Evolutionary conservation across 2,113 vertebrate species (phyloP).

Genomic region (Prochilodus magdalenae): DNA sequence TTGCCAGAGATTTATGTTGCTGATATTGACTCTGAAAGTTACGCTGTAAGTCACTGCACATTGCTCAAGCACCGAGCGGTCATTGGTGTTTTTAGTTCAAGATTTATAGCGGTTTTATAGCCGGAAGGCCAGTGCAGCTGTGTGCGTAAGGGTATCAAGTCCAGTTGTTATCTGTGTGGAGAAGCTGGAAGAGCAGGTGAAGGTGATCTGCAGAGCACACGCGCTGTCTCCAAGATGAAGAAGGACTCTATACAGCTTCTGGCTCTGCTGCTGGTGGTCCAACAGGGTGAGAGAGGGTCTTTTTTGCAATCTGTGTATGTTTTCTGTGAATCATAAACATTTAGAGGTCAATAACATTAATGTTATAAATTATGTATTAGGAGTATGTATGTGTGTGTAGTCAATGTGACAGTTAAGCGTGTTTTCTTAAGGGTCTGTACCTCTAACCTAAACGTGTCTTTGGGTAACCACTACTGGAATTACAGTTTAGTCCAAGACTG

Average conservation of each 20-base stretch:
- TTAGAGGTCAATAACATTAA: too few species aligned
- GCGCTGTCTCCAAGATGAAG: constrained; percentile 33
- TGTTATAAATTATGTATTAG: too few species aligned
- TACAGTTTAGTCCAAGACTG: neutral
- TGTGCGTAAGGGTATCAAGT: constrained; percentile 73
- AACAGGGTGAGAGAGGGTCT: constrained; percentile 26
- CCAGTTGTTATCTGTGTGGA: constrained; percentile 67
- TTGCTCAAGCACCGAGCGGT: neutral
- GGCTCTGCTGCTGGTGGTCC: constrained; percentile 13
- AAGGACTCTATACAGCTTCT: neutral
- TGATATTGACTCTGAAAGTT: neutral
- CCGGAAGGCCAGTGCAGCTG: constrained; percentile 27
- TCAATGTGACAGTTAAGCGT: too few species aligned
- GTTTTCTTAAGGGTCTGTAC: too few species aligned
- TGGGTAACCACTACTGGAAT: neutral
- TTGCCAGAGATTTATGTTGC: neutral
- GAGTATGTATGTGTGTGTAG: too few species aligned
- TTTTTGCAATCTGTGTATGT: neutral
- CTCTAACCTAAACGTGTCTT: neutral
- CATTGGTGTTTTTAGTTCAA: neutral
- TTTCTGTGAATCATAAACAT: too few species aligned
- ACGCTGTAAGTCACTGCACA: neutral
- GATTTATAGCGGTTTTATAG: constrained; percentile 56
- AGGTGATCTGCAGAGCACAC: neutral
- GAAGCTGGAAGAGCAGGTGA: constrained; percentile 26